These are phyloP conservation scores for Eilema caniola DNA, from an alignment of 2,888 invertebrate species.

Conservation along the genomic window DNA sequence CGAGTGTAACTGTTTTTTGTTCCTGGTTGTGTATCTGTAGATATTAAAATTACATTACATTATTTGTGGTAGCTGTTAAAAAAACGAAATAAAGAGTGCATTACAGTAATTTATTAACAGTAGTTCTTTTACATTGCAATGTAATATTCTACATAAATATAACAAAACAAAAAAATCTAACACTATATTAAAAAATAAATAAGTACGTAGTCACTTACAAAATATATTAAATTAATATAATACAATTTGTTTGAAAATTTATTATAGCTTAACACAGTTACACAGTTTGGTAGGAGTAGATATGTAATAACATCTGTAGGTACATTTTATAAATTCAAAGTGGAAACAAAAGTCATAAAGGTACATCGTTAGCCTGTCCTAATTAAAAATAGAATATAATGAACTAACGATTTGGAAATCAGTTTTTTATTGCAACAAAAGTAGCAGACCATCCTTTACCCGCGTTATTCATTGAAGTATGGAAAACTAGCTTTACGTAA, in stretches of 20 bases:
- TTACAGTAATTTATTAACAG: constrained; percentile 4
- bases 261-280: not conserved
- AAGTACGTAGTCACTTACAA: not conserved
- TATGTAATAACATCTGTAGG: not conserved
- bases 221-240: not conserved
- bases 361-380: no score
- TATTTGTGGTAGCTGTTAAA: no score
- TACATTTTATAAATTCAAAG: not conserved
- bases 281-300: not conserved
- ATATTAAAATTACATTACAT: no score
- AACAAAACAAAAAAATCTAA: not conserved
- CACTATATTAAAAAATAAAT: not conserved
- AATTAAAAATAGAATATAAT: not conserved
- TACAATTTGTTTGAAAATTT: not conserved
- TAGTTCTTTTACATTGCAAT: constrained; percentile 1
- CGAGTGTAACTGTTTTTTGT: no score
- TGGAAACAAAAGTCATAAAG: not conserved
- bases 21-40: no score
- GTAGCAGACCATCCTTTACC: constrained; percentile 90
- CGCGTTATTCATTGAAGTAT: constrained; percentile 89
- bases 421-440: constrained; percentile 56
- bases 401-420: not conserved
- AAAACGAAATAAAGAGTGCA: not conserved
- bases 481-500: constrained; percentile 87
- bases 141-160: not conserved